Percentiles rank a stretch among this genome's conserved stretches.
These are phyloP conservation scores for Halcyon chelicuti DNA, from an alignment of 2,797 vertebrate species.

Conservation along the genomic window DNA sequence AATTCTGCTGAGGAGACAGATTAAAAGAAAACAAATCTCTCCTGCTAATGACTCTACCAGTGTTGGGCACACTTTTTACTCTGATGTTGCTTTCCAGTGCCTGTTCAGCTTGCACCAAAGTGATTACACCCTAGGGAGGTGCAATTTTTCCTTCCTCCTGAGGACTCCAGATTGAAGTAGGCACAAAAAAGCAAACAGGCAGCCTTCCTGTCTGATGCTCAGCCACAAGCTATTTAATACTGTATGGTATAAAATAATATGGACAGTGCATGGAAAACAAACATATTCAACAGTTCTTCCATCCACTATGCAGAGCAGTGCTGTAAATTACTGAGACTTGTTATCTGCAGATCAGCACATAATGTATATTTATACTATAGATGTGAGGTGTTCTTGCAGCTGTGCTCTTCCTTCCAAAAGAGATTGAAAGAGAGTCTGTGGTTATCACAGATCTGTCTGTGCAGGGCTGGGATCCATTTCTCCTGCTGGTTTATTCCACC, in stretches of 20 bases:
- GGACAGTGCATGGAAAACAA: background rate
- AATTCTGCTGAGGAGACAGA: background rate
- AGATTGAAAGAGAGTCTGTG: background rate
- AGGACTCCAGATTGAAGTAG: background rate
- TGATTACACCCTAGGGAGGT: background rate
- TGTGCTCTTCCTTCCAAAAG: background rate
- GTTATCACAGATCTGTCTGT: background rate
- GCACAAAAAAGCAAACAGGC: background rate
- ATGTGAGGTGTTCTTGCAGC: background rate
- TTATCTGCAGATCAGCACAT: background rate
- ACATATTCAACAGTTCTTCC: background rate
- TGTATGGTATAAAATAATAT: background rate
- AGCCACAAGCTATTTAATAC: background rate
- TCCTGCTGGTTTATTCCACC: slow-evolving; percentile 12
- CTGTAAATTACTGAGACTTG: background rate
- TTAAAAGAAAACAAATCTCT: background rate
- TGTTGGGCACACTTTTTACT: background rate
- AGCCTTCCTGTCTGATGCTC: background rate
- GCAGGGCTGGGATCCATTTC: background rate
- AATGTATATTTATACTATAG: background rate
- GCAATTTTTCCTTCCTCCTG: background rate
- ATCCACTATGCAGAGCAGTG: background rate
- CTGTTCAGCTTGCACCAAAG: background rate
- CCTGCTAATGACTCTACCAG: background rate
- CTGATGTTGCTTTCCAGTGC: background rate